Base-by-base conservation (phyloP, 2,888 invertebrate species). In the Andrena minutula region DNA sequence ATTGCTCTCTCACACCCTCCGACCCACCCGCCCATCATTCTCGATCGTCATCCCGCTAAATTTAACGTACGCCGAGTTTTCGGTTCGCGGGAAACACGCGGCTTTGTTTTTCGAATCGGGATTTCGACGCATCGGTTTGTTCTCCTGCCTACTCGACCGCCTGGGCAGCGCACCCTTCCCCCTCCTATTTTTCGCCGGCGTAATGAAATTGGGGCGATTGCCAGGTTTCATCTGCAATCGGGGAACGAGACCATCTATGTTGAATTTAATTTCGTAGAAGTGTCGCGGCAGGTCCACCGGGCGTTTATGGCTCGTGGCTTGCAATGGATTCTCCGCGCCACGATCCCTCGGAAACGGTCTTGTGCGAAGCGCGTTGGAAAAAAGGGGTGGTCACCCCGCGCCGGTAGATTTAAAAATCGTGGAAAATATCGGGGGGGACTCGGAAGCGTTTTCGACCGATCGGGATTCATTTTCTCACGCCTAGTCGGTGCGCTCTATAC, bases 391-490 rank as follows among this genome's bases (percentile, higher is more conserved):
- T 26, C 3, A 23, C 20, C 12, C 4, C 20, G 71, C 26, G 47
- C 26, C 12, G 12, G 47, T 20, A 1, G 53, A 70, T 74, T 64
- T 68, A 26, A 69, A 65, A 73, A 28, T 26, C 58, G 20, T 7
- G 58, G 28, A 26, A 73, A 60, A 53, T 49, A 51, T 53, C 41
- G 32, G 58, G 23, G n/a, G 51, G 47, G 26, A 7, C 12, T 56
- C 41, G 47, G 7, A 41, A 73, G 79, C 75, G 69, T 79, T 81
- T 68, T 65, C 61, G 28, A 56, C 7, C 35, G 63, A 68, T 82
- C 77, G 41, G 63, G 71, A 74, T 76, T 78, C 65, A 63, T 72
- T 75, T 85, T 86, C 80, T 74, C 84, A 60, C 84, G 76, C 49
- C 65, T 78, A 32, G 74, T 76, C 1, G 23, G 10, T 8, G 56